Evolutionary conservation across 2,113 vertebrate genomes (phyloP), one percentile per base, ranked within the genome.

Genomic region (Seriola rivoliana): DNA sequence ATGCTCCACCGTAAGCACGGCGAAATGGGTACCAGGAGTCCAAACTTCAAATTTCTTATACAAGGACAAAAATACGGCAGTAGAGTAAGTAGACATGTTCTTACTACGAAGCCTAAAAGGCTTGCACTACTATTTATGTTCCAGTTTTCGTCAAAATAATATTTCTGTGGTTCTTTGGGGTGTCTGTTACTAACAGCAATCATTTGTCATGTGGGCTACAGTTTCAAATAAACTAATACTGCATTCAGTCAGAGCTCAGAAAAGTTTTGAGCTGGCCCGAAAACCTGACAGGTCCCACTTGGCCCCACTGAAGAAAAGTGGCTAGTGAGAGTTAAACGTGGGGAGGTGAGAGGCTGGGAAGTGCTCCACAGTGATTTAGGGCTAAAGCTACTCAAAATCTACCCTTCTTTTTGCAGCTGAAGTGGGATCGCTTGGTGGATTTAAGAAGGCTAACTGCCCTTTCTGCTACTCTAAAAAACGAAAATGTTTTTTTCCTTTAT

Each of bases 281-380:
- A 79, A 81, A 76, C 63, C 78, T 54, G 60, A 76, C 73, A 76
- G 72, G 71, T 67, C 48, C 62, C 40, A 40, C 52, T 77, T 72
- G 59, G 75, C 59, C 52, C 42, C 13, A 34, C 50, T 58, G 66
- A 38, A 73, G 42, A 85, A 87, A 86, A 84, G 44, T 83, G 75
- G 55, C 82, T 58, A 44, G 72, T 59, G 71, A 75, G 74, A 83
- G 78, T 77, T 81, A 66, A 85, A 82, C 10, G 0, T 68, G 29
- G 21, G 44, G 64, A 87, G 69, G 85, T 84, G 78, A 88, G 83
- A 89, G 81, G 54, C 54, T 86, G 76, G 85, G 87, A 88, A 80
- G 86, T 25, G 8, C 67, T 91, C 77, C 70, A 83, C 70, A 83
- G 69, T 84, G 84, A 89, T 84, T 90, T 86, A 79, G 52, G 29